These are phyloP conservation scores for Trissolcus japonicus DNA, from an alignment of 2,888 invertebrate species.

Conservation along the genomic window DNA sequence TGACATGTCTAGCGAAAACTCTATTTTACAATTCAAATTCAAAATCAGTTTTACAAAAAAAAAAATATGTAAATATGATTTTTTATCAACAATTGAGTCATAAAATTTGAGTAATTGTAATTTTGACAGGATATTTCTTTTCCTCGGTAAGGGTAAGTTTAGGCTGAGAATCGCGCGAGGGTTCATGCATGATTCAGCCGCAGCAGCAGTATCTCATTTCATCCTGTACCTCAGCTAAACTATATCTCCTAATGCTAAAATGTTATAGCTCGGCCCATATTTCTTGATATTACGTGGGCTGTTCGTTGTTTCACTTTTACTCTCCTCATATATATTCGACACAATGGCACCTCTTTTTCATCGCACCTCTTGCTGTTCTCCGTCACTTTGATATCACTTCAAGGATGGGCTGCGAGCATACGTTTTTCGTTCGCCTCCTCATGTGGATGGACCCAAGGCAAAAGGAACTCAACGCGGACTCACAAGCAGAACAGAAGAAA, in stretches of 20 bases:
- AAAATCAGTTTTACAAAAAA: neutral
- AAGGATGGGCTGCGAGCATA: conserved; percentile 34
- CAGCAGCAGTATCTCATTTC: conserved; percentile 76
- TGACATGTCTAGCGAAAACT: neutral
- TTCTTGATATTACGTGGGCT: conserved; percentile 75
- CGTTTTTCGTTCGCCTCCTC: conserved; percentile 41
- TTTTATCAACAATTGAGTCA: neutral
- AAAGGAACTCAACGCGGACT: conserved; percentile 49
- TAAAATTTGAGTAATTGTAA: neutral
- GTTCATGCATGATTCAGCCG: conserved; percentile 76
- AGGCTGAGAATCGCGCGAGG: conserved; percentile 70
- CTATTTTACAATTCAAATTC: neutral
- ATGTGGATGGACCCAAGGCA: conserved; percentile 51
- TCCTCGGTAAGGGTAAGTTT: conserved; percentile 36
- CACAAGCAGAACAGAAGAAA: conserved; percentile 67
- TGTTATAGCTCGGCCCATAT: conserved; percentile 75
- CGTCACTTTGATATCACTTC: conserved; percentile 49
- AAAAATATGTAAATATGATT: neutral
- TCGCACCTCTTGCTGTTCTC: conserved; percentile 26
- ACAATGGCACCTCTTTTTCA: conserved; percentile 54
- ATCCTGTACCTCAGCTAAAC: conserved; percentile 74
- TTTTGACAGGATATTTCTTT: neutral
- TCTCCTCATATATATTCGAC: conserved; percentile 53
- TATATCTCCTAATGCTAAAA: conserved; percentile 76
- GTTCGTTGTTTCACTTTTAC: conserved; percentile 64